Conservation (phyloP, 2,888 invertebrate species). For the Lasioglossum leucozonium region DNA sequence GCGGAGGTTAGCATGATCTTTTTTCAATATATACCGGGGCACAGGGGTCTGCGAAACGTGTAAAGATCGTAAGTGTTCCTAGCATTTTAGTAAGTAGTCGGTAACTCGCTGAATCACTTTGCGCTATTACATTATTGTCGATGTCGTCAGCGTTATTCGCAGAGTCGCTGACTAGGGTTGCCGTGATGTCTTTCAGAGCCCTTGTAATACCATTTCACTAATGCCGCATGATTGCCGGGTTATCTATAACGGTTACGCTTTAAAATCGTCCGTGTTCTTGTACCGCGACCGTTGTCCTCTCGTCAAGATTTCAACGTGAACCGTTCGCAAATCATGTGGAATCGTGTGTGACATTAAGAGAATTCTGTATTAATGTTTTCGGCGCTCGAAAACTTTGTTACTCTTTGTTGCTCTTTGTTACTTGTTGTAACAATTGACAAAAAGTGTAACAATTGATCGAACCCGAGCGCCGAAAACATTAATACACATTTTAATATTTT, state of each 20-base stretch:
- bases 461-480: no score
- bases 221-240: slow-evolving; percentile 33
- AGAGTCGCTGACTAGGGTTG: slow-evolving; percentile 64
- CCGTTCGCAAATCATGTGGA: not conserved
- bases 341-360: not conserved
- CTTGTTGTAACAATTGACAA: no score
- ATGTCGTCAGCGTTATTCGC: slow-evolving; percentile 75
- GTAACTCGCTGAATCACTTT: slow-evolving; percentile 76
- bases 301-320: not conserved
- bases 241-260: slow-evolving; percentile 9
- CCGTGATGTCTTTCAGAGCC: slow-evolving; percentile 59
- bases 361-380: no score
- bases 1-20: not conserved
- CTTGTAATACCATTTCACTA: slow-evolving; percentile 55
- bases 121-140: slow-evolving; percentile 75
- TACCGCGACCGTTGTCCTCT: not conserved
- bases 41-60: slow-evolving; percentile 58
- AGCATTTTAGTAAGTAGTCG: slow-evolving; percentile 74
- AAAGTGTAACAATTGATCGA: no score
- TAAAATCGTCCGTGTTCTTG: not conserved
- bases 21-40: slow-evolving; percentile 16
- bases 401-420: no score
- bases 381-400: no score
- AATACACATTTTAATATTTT: no score
- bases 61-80: slow-evolving; percentile 69